A percentile compares a stretch with the other conserved stretches of the same genome.
Conservation (phyloP, 2,888 invertebrate genomes). For the Lepidonotus clava region DNA sequence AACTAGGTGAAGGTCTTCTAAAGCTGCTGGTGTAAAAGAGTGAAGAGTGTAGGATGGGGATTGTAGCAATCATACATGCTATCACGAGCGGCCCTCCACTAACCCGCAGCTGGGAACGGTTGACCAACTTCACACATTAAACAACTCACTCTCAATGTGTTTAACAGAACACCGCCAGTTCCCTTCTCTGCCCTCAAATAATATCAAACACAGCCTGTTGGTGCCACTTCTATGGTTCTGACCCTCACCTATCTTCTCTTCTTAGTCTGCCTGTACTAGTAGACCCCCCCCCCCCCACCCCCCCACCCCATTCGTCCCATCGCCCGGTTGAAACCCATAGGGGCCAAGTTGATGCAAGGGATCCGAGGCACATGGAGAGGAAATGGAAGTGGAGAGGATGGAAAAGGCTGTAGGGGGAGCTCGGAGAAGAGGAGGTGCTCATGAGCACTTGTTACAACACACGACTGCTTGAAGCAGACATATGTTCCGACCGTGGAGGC, state of each 20-base stretch:
- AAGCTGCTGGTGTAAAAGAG: no score
- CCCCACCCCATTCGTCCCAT: neutral
- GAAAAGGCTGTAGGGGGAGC: neutral
- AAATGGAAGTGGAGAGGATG: neutral
- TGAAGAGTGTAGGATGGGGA: no score
- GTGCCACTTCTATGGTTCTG: no score
- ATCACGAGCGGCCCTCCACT: neutral
- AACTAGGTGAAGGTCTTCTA: no score
- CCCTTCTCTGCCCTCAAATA: no score
- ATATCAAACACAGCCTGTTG: no score
- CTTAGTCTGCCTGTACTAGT: neutral
- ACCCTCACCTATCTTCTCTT: neutral
- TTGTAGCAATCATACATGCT: slow-evolving; percentile 14
- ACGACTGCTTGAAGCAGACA: slow-evolving; percentile 6
- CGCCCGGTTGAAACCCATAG: neutral
- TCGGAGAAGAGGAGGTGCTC: neutral
- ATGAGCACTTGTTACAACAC: slow-evolving; percentile 19
- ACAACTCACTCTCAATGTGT: neutral
- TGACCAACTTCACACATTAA: slow-evolving; percentile 17
- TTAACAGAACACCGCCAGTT: neutral
- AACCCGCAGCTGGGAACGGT: slow-evolving; percentile 15
- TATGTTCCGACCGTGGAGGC: neutral
- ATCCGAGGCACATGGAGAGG: neutral
- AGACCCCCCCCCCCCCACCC: neutral
- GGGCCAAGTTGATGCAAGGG: no score